These are phyloP conservation scores for Myzus persicae DNA, from an alignment of 1,140 invertebrate genomes.

Conservation along the genomic window DNA sequence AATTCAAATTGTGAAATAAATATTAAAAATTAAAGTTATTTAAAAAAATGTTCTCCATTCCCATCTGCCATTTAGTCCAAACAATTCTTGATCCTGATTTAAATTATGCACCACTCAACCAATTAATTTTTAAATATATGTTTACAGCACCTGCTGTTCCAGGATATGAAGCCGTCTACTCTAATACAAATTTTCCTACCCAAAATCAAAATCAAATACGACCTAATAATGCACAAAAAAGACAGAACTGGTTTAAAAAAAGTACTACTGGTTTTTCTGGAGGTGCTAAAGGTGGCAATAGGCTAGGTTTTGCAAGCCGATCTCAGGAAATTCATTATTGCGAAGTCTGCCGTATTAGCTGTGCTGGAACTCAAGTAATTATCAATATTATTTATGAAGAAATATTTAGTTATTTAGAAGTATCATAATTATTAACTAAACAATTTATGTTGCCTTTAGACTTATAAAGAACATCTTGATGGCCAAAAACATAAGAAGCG, in stretches of 20 bases:
- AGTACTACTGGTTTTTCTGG: slow-evolving; percentile 44
- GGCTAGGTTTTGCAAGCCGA: slow-evolving; percentile 32
- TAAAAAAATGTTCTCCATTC: background rate
- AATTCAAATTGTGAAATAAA: too few relatives aligned
- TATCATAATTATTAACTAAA: background rate
- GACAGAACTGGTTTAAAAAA: slow-evolving; percentile 56
- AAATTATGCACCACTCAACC: background rate
- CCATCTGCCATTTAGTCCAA: background rate
- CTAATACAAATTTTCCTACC: slow-evolving; percentile 54
- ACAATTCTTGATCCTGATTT: background rate
- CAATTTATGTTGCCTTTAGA: slow-evolving; percentile 67
- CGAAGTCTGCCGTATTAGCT: slow-evolving; percentile 97
- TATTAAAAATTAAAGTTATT: too few relatives aligned
- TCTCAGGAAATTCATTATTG: slow-evolving; percentile 90
- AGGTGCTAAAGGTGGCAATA: slow-evolving; percentile 38
- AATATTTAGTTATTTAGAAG: background rate
- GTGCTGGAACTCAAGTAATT: slow-evolving; percentile 85
- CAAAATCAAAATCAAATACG: slow-evolving; percentile 56
- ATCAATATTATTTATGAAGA: background rate
- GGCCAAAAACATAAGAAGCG: slow-evolving; percentile 99
- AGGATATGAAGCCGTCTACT: slow-evolving; percentile 52
- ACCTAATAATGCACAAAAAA: slow-evolving; percentile 54
- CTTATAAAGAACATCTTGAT: slow-evolving; percentile 96
- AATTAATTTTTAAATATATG: background rate
- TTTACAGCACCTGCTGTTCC: slow-evolving; percentile 26